These are phyloP conservation scores for Meteorus sp. DNA, from an alignment of 1,140 invertebrate species.

Conservation along the genomic window DNA sequence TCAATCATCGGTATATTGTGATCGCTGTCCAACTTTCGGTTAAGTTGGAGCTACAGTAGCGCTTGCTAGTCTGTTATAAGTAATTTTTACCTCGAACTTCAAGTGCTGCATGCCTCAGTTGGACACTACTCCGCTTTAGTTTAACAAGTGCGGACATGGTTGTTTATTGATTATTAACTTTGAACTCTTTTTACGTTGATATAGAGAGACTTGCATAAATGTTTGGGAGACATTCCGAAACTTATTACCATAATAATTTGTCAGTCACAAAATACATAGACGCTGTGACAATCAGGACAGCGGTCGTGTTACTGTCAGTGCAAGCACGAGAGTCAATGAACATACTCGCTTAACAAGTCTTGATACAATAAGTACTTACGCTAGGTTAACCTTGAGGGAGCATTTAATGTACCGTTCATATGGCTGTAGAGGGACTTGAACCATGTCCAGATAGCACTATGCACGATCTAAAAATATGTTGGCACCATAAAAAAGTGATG, in stretches of 20 bases:
- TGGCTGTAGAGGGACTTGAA: background rate
- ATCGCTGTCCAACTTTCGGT: too few species aligned
- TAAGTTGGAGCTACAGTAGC: background rate
- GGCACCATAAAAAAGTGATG: too few species aligned
- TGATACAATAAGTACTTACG: slow-evolving; percentile 60
- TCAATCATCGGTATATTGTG: too few species aligned
- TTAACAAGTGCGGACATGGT: slow-evolving; percentile 54
- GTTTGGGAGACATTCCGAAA: slow-evolving; percentile 36
- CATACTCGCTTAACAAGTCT: slow-evolving; percentile 56
- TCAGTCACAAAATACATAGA: background rate
- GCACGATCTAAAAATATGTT: too few species aligned
- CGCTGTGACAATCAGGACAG: slow-evolving; percentile 28
- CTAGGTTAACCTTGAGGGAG: slow-evolving; percentile 50
- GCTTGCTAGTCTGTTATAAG: background rate
- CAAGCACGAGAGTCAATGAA: slow-evolving; percentile 50
- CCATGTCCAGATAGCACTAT: too few species aligned
- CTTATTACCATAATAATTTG: too few species aligned
- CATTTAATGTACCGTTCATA: background rate
- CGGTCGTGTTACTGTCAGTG: slow-evolving; percentile 6
- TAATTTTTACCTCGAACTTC: slow-evolving; percentile 58
- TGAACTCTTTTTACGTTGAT: slow-evolving; percentile 13
- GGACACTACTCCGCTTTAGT: slow-evolving; percentile 62
- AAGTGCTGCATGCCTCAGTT: slow-evolving; percentile 61
- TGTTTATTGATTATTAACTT: slow-evolving; percentile 14
- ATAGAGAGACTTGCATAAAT: slow-evolving; percentile 26